Conservation (phyloP, 2,113 vertebrate genomes). For the Heteronetta atricapilla region DNA sequence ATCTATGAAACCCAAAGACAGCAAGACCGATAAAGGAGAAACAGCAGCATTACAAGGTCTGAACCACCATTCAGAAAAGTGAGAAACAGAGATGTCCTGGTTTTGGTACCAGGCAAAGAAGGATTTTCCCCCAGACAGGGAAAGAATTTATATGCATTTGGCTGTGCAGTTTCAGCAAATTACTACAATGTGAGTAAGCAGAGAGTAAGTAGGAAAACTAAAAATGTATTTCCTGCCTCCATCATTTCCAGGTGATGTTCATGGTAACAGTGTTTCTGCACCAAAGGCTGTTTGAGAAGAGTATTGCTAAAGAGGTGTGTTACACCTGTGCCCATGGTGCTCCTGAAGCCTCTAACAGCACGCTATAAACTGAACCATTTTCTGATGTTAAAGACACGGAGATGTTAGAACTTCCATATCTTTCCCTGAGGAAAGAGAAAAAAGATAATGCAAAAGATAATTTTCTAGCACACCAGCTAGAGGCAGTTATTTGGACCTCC, state of each 20-base stretch:
- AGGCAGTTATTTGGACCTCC: background rate
- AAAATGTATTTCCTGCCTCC: background rate
- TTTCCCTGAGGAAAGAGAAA: background rate
- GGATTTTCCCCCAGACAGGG: no score
- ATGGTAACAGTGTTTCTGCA: background rate
- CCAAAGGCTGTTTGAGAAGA: background rate
- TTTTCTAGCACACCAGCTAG: background rate
- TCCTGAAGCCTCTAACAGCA: background rate
- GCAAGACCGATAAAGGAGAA: background rate
- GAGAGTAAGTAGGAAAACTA: background rate
- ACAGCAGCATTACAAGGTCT: background rate
- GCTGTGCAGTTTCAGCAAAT: background rate
- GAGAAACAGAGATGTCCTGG: rapidly evolving
- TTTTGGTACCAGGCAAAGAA: background rate
- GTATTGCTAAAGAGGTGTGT: background rate
- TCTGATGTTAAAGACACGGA: background rate
- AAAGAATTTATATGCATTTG: background rate
- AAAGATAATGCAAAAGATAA: background rate
- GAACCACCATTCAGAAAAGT: background rate
- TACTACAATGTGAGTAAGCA: background rate
- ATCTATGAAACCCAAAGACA: background rate
- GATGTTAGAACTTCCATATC: background rate
- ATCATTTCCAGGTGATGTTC: background rate
- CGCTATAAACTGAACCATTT: background rate
- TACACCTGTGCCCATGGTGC: background rate